Evolutionary conservation across 2,888 invertebrate genomes (phyloP).

Genomic region (Metallyticus violacea): DNA sequence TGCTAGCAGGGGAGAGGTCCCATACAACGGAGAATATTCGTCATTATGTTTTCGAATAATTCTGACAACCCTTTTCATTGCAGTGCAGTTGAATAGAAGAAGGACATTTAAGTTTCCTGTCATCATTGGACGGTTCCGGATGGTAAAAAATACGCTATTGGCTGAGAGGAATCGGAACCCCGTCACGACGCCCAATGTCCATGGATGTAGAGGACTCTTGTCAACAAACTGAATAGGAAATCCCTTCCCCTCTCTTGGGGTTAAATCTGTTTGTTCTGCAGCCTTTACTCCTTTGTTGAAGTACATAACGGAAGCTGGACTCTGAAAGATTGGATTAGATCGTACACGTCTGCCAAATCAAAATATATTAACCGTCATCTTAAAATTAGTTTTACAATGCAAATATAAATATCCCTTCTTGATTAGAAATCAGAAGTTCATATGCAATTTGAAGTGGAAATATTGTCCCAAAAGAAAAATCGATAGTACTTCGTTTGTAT

Average conservation of each 20-base stretch:
- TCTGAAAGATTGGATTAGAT: neutral
- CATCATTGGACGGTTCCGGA: neutral
- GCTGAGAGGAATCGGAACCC: neutral
- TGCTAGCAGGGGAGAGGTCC: neutral
- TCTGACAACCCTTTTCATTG: conserved; percentile 10
- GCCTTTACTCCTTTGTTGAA: neutral
- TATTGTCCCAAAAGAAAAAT: no score
- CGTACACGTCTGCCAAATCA: neutral
- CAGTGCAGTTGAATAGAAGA: neutral
- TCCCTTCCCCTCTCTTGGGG: neutral
- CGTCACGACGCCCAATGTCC: conserved; percentile 11
- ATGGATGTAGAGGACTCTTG: neutral
- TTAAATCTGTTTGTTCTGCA: conserved; percentile 8
- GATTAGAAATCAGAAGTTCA: neutral
- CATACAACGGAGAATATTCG: neutral
- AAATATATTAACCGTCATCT: neutral
- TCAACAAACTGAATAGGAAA: conserved; percentile 7
- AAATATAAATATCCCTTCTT: neutral
- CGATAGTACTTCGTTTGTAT: no score
- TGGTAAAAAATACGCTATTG: conserved; percentile 12
- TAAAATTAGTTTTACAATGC: neutral
- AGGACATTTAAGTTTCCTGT: neutral
- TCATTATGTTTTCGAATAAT: conserved; percentile 9
- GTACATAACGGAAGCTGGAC: neutral
- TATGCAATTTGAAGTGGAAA: neutral